Conservation (phyloP, 2,888 invertebrate species). For the Meghimatium bilineatum region DNA sequence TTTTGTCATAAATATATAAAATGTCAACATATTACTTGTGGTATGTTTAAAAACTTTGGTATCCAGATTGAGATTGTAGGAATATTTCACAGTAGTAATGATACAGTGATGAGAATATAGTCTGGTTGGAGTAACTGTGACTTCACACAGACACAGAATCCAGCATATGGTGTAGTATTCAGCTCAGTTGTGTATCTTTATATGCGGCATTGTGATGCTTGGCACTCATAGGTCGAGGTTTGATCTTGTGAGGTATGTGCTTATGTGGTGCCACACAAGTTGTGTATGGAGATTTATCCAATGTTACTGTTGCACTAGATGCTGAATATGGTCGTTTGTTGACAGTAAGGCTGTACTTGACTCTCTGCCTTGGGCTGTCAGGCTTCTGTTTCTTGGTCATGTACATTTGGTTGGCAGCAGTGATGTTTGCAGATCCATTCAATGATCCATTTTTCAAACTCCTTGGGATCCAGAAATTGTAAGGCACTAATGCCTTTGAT, state of each 20-base stretch:
- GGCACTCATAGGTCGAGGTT: conserved; percentile 57
- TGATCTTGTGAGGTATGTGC: conserved; percentile 59
- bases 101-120: not conserved
- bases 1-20: too few relatives aligned
- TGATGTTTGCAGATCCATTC: conserved; percentile 50
- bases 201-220: conserved; percentile 34
- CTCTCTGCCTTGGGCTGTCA: conserved; percentile 59
- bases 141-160: not conserved
- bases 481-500: conserved; percentile 15
- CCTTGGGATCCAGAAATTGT: conserved; percentile 24
- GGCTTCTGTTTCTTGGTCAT: conserved; percentile 47
- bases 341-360: conserved; percentile 61
- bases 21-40: not conserved
- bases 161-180: not conserved
- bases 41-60: not conserved
- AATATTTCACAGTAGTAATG: not conserved
- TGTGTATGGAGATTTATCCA: conserved; percentile 68
- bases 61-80: not conserved
- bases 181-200: not conserved
- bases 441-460: conserved; percentile 49
- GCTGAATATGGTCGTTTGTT: conserved; percentile 73
- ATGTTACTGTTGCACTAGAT: conserved; percentile 55
- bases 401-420: conserved; percentile 60
- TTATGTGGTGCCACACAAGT: conserved; percentile 62
- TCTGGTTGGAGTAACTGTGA: not conserved